Evolutionary conservation across 2,113 vertebrate genomes (phyloP).

Genomic region (Nestor notabilis): DNA sequence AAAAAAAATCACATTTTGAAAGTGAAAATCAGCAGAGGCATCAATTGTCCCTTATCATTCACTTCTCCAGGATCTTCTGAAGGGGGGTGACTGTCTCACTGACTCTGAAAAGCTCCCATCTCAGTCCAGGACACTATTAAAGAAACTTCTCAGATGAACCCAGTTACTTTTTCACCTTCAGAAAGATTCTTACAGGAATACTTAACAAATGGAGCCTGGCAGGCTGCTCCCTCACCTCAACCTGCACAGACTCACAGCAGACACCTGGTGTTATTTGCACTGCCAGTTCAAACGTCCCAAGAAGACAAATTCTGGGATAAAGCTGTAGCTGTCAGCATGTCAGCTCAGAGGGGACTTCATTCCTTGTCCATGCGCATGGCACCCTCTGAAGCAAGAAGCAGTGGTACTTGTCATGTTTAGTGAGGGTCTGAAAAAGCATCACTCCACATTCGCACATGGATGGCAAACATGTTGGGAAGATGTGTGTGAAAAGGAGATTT

Average conservation of each 20-base stretch:
- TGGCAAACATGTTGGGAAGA: not conserved
- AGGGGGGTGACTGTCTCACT: not conserved
- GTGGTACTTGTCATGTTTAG: rapidly evolving
- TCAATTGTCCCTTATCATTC: not conserved
- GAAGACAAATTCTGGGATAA: not conserved
- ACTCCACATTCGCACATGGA: not conserved
- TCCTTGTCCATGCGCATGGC: rapidly evolving
- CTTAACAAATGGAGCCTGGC: not conserved
- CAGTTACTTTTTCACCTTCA: not conserved
- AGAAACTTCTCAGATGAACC: not conserved
- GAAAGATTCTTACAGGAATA: not conserved
- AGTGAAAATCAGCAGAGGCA: not conserved
- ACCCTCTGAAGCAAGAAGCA: not conserved
- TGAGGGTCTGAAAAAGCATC: not conserved
- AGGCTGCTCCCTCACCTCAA: not conserved
- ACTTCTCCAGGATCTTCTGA: not conserved
- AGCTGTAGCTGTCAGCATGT: not conserved
- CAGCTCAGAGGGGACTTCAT: not conserved
- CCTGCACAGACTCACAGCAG: not conserved
- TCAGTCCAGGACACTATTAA: not conserved
- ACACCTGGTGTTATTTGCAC: not conserved
- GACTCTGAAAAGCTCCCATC: not conserved
- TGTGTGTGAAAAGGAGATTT: not conserved
- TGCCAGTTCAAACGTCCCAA: not conserved
- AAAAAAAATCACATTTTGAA: not conserved